Conservation (phyloP, 2,113 vertebrate species). For the Lasiurus borealis region DNA sequence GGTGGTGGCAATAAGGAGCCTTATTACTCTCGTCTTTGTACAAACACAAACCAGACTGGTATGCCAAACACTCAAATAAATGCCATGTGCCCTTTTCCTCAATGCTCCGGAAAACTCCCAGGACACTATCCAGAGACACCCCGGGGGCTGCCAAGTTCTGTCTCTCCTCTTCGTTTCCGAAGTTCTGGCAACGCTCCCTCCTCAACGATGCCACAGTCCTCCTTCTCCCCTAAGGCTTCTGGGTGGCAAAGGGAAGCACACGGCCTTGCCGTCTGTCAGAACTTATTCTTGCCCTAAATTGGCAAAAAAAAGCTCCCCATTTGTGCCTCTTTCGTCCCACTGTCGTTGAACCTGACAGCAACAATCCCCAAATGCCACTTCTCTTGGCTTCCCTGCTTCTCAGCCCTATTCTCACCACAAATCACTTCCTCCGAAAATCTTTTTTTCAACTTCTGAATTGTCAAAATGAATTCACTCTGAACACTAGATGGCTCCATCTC, state of each 20-base stretch:
- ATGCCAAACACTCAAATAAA: slow-evolving; percentile 61
- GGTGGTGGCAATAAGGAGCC: neutral
- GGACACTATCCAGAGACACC: slow-evolving; percentile 45
- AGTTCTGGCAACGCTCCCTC: slow-evolving; percentile 1
- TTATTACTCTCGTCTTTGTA: slow-evolving; percentile 31
- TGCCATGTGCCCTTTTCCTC: slow-evolving; percentile 39
- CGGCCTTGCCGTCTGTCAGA: slow-evolving; percentile 21
- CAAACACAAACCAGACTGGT: slow-evolving; percentile 42
- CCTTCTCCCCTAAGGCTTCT: neutral
- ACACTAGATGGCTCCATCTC: slow-evolving; percentile 76
- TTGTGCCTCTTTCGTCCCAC: neutral
- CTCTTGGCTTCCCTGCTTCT: slow-evolving; percentile 24
- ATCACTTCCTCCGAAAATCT: neutral
- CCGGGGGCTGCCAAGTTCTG: slow-evolving; percentile 5
- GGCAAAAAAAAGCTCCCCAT: slow-evolving; percentile 40
- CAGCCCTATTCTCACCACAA: slow-evolving; percentile 30
- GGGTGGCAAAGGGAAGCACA: neutral
- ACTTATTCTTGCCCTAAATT: slow-evolving; percentile 42
- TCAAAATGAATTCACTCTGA: slow-evolving; percentile 37
- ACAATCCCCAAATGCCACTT: neutral
- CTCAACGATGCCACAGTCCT: neutral
- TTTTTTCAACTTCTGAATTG: slow-evolving; percentile 6
- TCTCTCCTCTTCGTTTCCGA: neutral
- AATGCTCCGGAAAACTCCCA: slow-evolving; percentile 32
- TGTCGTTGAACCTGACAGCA: slow-evolving; percentile 43